Conservation (phyloP, 2,888 invertebrate species). For the Mechanitis mazaeus region DNA sequence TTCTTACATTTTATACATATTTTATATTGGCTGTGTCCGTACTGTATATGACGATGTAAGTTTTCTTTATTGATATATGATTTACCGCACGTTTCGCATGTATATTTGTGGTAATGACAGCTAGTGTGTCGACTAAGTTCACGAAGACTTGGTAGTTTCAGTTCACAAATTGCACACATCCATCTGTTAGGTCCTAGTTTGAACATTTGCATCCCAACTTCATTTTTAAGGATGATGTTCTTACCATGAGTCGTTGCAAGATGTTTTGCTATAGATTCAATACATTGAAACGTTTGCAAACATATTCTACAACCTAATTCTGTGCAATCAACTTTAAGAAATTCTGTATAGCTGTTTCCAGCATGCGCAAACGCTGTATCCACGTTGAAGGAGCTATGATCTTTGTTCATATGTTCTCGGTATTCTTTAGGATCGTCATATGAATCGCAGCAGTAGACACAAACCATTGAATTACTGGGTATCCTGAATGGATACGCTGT, state of each 20-base stretch:
- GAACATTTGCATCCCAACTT: conserved; percentile 52
- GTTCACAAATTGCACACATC: conserved; percentile 46
- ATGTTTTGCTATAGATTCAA: conserved; percentile 40
- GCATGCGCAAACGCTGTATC: conserved; percentile 44
- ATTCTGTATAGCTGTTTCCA: conserved; percentile 34
- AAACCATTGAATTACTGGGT: conserved; percentile 50
- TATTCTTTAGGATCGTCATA: conserved; percentile 44
- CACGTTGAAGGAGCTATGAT: conserved; percentile 44
- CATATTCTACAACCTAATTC: conserved; percentile 51
- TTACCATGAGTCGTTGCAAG: conserved; percentile 39
- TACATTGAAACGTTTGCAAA: conserved; percentile 32
- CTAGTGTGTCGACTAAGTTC: conserved; percentile 50
- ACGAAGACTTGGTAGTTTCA: conserved; percentile 42
- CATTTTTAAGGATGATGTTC: conserved; percentile 39
- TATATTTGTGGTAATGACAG: conserved; percentile 49
- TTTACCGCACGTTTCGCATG: conserved; percentile 56
- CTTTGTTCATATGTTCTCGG: conserved; percentile 47
- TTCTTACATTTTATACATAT: conserved; percentile 45
- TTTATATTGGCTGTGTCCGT: conserved; percentile 34
- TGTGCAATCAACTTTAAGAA: conserved; percentile 48
- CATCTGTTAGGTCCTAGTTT: conserved; percentile 42
- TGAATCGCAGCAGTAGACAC: conserved; percentile 54
- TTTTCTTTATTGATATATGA: conserved; percentile 45
- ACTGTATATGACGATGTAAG: conserved; percentile 38
- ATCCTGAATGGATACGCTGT: conserved; percentile 60